These are phyloP conservation scores for Collichthys lucidus DNA, from an alignment of 2,113 vertebrate species.

Conservation along the genomic window DNA sequence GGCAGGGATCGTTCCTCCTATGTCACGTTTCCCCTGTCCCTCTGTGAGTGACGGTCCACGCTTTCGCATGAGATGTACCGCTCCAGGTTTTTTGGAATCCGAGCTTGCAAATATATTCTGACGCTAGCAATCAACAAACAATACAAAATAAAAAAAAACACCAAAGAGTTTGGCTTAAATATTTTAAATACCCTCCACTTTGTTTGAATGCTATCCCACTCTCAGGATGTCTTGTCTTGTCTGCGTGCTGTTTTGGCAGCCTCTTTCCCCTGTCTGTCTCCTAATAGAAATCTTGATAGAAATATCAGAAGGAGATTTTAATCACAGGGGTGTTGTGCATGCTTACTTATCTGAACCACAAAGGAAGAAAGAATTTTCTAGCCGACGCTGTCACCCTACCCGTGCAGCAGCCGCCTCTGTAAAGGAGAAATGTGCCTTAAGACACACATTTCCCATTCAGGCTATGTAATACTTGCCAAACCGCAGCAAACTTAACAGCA, in stretches of 20 bases:
- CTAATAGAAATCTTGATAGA: slow-evolving; percentile 94
- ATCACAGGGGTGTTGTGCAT: slow-evolving; percentile 94
- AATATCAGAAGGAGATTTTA: slow-evolving; percentile 97
- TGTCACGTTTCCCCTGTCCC: slow-evolving; percentile 54
- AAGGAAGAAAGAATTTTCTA: slow-evolving; percentile 91
- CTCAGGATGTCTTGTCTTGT: slow-evolving; percentile 74
- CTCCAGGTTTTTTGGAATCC: slow-evolving; percentile 42
- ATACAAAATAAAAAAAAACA: slow-evolving; percentile 57
- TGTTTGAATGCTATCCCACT: slow-evolving; percentile 70
- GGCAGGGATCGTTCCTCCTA: slow-evolving; percentile 50
- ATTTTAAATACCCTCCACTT: slow-evolving; percentile 81
- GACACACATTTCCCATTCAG: slow-evolving; percentile 93
- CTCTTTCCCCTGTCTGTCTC: slow-evolving; percentile 85
- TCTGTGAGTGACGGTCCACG: slow-evolving; percentile 57
- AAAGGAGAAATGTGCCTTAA: slow-evolving; percentile 94
- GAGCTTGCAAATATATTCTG: slow-evolving; percentile 64
- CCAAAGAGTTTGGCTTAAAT: slow-evolving; percentile 79
- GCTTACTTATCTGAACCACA: slow-evolving; percentile 92
- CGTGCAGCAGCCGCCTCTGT: slow-evolving; percentile 88
- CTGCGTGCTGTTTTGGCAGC: slow-evolving; percentile 86
- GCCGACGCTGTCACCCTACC: slow-evolving; percentile 91
- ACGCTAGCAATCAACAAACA: slow-evolving; percentile 78
- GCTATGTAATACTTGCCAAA: slow-evolving; percentile 90
- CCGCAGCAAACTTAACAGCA: slow-evolving; percentile 92
- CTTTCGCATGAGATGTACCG: slow-evolving; percentile 41